Conservation (phyloP, 2,888 invertebrate species). For the Beris morrisii region DNA sequence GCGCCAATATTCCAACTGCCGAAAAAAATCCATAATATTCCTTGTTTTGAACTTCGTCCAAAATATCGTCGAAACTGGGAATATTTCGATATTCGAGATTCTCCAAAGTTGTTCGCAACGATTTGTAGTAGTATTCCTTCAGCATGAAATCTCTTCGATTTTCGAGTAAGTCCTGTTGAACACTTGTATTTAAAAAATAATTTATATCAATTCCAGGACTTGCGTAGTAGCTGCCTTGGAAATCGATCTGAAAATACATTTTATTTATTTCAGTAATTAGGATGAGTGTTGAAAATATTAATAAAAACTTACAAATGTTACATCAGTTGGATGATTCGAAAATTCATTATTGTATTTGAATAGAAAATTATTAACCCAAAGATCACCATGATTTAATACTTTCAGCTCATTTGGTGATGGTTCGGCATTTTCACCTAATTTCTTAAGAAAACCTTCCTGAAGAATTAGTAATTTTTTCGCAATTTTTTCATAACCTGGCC, state of each 20-base stretch:
- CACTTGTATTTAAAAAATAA: conserved; percentile 54
- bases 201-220: conserved; percentile 55
- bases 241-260: conserved; percentile 49
- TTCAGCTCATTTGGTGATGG: conserved; percentile 50
- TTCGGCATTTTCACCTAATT: conserved; percentile 42
- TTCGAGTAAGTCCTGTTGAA: conserved; percentile 47
- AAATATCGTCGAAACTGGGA: conserved; percentile 46
- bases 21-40: conserved; percentile 51
- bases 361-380: conserved; percentile 60
- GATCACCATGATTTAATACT: conserved; percentile 59
- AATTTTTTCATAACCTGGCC: conserved; percentile 56
- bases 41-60: conserved; percentile 46
- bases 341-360: conserved; percentile 54
- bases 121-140: conserved; percentile 30
- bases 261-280: too few relatives aligned
- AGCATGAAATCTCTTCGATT: conserved; percentile 46
- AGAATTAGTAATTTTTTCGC: conserved; percentile 54
- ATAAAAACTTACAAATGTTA: conserved; percentile 53
- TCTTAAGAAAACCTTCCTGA: conserved; percentile 48
- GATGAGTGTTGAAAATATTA: too few relatives aligned
- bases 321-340: conserved; percentile 54
- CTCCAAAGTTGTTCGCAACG: conserved; percentile 3
- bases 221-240: conserved; percentile 53
- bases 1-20: conserved; percentile 17
- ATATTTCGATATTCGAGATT: conserved; percentile 30